Conservation (phyloP, 2,888 invertebrate genomes). For the Cylindroiulus punctatus region DNA sequence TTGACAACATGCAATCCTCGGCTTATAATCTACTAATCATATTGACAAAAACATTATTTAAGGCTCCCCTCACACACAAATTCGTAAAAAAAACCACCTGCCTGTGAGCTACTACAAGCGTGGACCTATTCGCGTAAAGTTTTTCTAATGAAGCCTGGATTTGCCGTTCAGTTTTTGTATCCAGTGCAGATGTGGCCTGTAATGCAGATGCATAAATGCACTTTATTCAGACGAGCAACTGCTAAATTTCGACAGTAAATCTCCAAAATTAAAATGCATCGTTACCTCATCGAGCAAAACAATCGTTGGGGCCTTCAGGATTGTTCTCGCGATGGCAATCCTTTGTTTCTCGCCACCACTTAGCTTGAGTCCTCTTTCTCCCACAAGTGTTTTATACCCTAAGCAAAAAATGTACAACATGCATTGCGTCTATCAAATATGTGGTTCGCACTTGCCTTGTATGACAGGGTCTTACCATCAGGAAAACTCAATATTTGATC, state of each 20-base stretch:
- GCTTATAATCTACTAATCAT: not conserved
- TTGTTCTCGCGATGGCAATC: constrained; percentile 94
- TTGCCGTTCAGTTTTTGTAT: constrained; percentile 93
- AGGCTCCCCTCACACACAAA: not conserved
- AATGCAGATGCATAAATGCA: constrained; percentile 46
- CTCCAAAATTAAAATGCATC: not conserved
- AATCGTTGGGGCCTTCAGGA: constrained; percentile 89
- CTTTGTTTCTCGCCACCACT: constrained; percentile 98
- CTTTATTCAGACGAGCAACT: constrained; percentile 5
- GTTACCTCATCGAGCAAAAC: constrained; percentile 88
- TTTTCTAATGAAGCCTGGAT: constrained; percentile 81
- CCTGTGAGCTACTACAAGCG: constrained; percentile 91
- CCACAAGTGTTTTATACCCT: constrained; percentile 85
- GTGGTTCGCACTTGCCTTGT: not conserved
- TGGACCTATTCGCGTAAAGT: constrained; percentile 87
- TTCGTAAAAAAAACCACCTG: constrained; percentile 43
- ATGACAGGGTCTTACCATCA: constrained; percentile 69
- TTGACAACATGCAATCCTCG: not conserved
- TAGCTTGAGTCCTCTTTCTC: constrained; percentile 91
- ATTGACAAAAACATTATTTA: not conserved
- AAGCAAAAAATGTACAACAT: not conserved
- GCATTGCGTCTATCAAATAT: not conserved
- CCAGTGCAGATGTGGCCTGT: constrained; percentile 84
- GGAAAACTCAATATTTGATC: constrained; percentile 91
- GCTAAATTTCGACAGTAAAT: constrained; percentile 59